phyloP scores from a whole-genome alignment of 2,888 invertebrate species.

The Drosophila paranaensis region DNA sequence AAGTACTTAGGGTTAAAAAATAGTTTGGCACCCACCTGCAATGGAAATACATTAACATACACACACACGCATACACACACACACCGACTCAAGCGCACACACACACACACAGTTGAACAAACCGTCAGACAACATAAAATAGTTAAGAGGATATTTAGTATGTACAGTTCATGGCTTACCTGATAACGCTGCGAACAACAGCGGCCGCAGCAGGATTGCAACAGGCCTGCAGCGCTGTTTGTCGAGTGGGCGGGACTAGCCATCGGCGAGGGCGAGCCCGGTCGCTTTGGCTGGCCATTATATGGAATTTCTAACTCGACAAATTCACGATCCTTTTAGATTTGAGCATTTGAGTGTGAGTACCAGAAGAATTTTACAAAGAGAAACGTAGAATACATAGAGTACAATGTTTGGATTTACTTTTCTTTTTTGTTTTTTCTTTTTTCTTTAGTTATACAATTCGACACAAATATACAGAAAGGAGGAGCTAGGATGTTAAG shows the following conservation, averaged over 20 bases:
- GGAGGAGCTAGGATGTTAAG: conserved; percentile 24
- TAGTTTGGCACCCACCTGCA: conserved; percentile 53
- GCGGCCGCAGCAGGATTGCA: conserved; percentile 93
- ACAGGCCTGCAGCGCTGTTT: conserved; percentile 88
- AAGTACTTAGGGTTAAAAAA: conserved; percentile 25
- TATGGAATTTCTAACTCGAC: conserved; percentile 97
- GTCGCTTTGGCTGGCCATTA: conserved; percentile 96
- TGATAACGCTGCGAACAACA: conserved; percentile 96
- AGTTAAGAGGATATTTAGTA: conserved; percentile 32
- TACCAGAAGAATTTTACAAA: conserved; percentile 76
- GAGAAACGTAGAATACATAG: conserved; percentile 75
- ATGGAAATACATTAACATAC: conserved; percentile 18
- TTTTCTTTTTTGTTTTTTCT: conserved; percentile 22
- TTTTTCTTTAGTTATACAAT: conserved; percentile 26
- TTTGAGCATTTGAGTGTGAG: conserved; percentile 53
- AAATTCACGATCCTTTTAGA: conserved; percentile 95
- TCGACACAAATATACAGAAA: conserved; percentile 62
- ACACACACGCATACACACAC: conserved; percentile 1
- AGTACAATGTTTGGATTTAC: conserved; percentile 67
- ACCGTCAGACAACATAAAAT: conserved; percentile 25
- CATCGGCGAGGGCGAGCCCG: conserved; percentile 94
- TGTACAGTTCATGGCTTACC: conserved; percentile 85
- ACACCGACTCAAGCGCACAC: neutral
- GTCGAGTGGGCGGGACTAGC: conserved; percentile 95
- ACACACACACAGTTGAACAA: conserved; percentile 10